Evolutionary conservation across 2,888 invertebrate genomes (phyloP).

Genomic region (Sarcophaga subvicina): DNA sequence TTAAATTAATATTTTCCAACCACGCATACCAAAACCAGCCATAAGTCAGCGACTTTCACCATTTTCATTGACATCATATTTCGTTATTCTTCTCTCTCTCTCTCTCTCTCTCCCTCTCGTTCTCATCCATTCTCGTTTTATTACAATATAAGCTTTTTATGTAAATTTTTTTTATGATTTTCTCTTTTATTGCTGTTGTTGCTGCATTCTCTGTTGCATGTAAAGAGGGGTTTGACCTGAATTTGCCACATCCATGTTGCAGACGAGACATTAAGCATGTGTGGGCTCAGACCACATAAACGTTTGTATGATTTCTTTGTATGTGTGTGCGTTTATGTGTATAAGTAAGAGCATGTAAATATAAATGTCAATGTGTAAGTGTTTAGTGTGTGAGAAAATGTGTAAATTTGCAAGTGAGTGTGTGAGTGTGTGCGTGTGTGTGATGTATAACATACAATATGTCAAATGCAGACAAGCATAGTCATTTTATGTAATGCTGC

Average conservation of each 20-base stretch:
- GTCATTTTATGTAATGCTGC: constrained; percentile 65
- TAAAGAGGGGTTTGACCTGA: constrained; percentile 66
- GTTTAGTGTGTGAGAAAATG: background rate
- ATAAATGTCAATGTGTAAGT: background rate
- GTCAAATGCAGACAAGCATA: constrained; percentile 67
- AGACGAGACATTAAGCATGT: constrained; percentile 68
- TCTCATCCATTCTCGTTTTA: too few species aligned
- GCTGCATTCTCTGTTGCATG: constrained; percentile 3
- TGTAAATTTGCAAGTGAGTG: background rate
- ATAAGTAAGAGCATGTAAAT: background rate
- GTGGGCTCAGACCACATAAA: constrained; percentile 63
- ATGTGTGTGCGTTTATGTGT: constrained; percentile 4
- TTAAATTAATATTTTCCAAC: constrained; percentile 55
- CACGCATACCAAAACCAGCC: constrained; percentile 27
- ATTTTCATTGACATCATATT: constrained; percentile 66
- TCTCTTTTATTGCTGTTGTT: constrained; percentile 6
- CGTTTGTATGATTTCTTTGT: constrained; percentile 32
- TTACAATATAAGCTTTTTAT: background rate
- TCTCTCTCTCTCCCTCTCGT: too few species aligned
- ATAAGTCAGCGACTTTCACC: constrained; percentile 67
- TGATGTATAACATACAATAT: constrained; percentile 57
- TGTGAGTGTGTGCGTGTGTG: background rate
- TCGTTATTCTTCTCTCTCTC: constrained; percentile 18
- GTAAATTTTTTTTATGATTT: constrained; percentile 22
- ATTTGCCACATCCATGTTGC: constrained; percentile 56